A percentile compares a stretch with the other conserved stretches of the same genome.
These are phyloP conservation scores for Theropithecus gelada DNA, from an alignment of 2,113 vertebrate genomes.

Conservation along the genomic window DNA sequence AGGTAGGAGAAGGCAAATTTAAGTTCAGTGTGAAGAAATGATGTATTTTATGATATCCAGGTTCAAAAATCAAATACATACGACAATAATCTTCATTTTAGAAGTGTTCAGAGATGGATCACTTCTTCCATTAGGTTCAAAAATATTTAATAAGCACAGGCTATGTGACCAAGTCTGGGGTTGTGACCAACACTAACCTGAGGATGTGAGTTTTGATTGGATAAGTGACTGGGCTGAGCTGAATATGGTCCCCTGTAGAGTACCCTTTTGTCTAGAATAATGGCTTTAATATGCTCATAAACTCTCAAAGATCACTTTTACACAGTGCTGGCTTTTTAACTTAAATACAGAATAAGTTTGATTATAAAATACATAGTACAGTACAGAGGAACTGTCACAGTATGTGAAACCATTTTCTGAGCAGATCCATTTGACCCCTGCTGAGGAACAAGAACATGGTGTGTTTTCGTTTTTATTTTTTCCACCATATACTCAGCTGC, in stretches of 20 bases:
- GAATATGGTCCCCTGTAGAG: neutral
- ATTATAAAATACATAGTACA: neutral
- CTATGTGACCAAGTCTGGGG: neutral
- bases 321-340: neutral
- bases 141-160: neutral
- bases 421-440: neutral
- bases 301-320: neutral
- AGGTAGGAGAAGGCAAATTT: slow-evolving; percentile 6
- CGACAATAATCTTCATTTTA: slow-evolving; percentile 3
- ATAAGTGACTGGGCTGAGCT: neutral
- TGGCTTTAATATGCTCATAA: neutral
- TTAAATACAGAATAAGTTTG: neutral
- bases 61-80: slow-evolving; percentile 22
- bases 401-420: neutral
- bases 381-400: neutral
- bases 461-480: neutral
- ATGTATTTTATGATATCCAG: slow-evolving; percentile 20
- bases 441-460: neutral
- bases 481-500: neutral
- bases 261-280: neutral
- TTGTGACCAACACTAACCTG: neutral
- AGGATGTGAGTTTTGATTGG: neutral
- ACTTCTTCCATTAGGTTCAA: neutral
- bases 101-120: neutral
- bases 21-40: neutral